Evolutionary conservation across 2,113 vertebrate species (phyloP).

Genomic region (Periophthalmus modestus): DNA sequence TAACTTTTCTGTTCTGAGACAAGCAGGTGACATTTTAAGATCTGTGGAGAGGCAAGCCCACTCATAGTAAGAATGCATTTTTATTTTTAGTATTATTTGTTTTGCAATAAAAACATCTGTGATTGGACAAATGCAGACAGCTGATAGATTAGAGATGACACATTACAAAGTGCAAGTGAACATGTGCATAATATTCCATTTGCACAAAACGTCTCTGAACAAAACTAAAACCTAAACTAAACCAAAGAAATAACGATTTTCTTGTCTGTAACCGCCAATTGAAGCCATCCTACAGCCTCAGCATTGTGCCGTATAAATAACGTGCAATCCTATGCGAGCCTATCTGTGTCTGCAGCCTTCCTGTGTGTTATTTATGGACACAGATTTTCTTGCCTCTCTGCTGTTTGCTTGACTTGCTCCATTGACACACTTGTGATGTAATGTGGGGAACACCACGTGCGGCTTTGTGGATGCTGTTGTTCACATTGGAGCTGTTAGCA

Average conservation of each 20-base stretch:
- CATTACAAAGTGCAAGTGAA: background rate
- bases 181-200: background rate
- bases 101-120: too few species aligned
- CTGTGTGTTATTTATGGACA: constrained; percentile 2
- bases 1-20: too few species aligned
- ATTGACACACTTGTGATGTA: constrained; percentile 61
- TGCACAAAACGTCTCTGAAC: background rate
- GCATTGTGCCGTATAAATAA: constrained; percentile 2
- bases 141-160: background rate
- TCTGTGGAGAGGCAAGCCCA: too few species aligned
- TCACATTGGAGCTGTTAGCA: constrained; percentile 70
- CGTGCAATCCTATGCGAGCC: background rate
- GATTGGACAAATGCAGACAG: background rate
- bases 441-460: constrained; percentile 51
- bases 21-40: too few species aligned
- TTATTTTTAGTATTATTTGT: too few species aligned
- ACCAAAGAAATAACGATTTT: too few species aligned
- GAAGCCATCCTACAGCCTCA: background rate
- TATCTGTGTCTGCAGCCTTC: constrained; percentile 8
- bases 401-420: constrained; percentile 12
- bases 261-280: background rate
- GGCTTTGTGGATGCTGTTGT: constrained; percentile 62
- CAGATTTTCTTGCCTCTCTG: constrained; percentile 11
- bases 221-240: too few species aligned
- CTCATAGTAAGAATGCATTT: too few species aligned